Conservation (phyloP, 1,140 invertebrate species). For the Laupala kohalensis region DNA sequence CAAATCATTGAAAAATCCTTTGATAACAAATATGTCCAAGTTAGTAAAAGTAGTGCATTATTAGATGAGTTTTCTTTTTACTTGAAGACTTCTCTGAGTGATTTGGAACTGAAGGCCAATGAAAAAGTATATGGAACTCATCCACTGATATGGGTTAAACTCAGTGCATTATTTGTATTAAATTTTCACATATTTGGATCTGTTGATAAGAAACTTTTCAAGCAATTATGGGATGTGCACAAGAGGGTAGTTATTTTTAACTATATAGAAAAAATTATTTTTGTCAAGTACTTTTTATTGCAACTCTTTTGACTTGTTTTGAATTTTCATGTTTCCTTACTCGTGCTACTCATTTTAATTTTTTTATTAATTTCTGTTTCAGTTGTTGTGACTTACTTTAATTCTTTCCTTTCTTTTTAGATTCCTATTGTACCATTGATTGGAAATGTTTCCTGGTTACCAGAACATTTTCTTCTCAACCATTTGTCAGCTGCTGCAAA, state of each 20-base stretch:
- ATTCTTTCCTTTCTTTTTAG: constrained; percentile 25
- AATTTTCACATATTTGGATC: constrained; percentile 60
- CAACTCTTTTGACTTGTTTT: not conserved
- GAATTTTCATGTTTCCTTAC: not conserved
- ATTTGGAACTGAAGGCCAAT: constrained; percentile 39
- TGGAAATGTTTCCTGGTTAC: constrained; percentile 67
- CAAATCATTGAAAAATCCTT: constrained; percentile 47
- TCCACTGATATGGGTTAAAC: constrained; percentile 48
- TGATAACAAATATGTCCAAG: constrained; percentile 40
- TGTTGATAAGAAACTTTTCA: constrained; percentile 65
- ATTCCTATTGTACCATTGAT: constrained; percentile 57
- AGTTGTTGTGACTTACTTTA: not conserved
- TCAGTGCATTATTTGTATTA: constrained; percentile 57
- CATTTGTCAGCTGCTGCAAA: constrained; percentile 43
- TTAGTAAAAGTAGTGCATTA: constrained; percentile 48
- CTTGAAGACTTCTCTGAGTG: constrained; percentile 45
- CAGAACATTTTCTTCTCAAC: constrained; percentile 56
- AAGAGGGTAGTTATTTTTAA: constrained; percentile 43
- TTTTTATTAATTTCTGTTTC: not conserved
- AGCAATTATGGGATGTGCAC: constrained; percentile 54
- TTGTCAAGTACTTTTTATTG: not conserved
- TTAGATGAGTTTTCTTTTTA: constrained; percentile 58
- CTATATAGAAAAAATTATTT: not conserved
- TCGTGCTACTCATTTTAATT: not conserved
- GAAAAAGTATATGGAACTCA: constrained; percentile 37